phyloP scores from a whole-genome alignment of 2,888 invertebrate genomes.

The Drosophila colorata region DNA sequence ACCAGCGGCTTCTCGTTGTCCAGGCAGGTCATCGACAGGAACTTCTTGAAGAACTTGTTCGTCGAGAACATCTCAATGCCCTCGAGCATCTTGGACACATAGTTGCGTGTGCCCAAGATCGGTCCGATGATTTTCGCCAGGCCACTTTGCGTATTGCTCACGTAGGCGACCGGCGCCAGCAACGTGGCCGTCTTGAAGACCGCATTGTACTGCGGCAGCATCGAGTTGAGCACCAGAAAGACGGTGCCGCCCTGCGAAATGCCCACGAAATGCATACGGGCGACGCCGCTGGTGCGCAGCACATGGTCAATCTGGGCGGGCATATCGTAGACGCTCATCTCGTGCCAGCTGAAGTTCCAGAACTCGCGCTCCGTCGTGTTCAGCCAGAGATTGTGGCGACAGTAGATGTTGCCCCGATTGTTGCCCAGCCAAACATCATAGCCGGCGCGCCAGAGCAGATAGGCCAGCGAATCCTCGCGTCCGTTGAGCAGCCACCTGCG shows the following conservation, averaged over 20 bases:
- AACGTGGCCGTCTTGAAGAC: slow-evolving; percentile 83
- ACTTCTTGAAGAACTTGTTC: slow-evolving; percentile 83
- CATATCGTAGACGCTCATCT: slow-evolving; percentile 84
- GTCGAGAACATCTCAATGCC: slow-evolving; percentile 84
- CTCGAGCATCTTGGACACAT: slow-evolving; percentile 82
- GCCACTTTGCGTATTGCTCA: slow-evolving; percentile 84
- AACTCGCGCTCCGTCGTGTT: slow-evolving; percentile 85
- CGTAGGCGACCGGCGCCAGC: slow-evolving; percentile 83
- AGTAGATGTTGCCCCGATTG: slow-evolving; percentile 83
- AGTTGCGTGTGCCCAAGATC: slow-evolving; percentile 82
- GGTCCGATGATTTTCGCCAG: slow-evolving; percentile 88
- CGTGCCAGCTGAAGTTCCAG: slow-evolving; percentile 85
- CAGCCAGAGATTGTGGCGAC: slow-evolving; percentile 78
- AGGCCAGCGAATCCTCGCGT: slow-evolving; percentile 83
- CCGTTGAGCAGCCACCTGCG: slow-evolving; percentile 82
- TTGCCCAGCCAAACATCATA: slow-evolving; percentile 85
- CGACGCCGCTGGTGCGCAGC: slow-evolving; percentile 71
- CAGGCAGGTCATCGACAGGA: slow-evolving; percentile 82
- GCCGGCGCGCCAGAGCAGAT: slow-evolving; percentile 82
- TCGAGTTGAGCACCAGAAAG: slow-evolving; percentile 82
- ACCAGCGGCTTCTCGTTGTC: slow-evolving; percentile 80
- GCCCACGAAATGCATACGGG: slow-evolving; percentile 82
- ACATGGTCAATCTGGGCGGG: slow-evolving; percentile 84
- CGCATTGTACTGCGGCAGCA: slow-evolving; percentile 83
- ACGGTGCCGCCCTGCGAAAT: slow-evolving; percentile 84